phyloP scores from a whole-genome alignment of 2,113 vertebrate species.

The Coreoperca whiteheadi region DNA sequence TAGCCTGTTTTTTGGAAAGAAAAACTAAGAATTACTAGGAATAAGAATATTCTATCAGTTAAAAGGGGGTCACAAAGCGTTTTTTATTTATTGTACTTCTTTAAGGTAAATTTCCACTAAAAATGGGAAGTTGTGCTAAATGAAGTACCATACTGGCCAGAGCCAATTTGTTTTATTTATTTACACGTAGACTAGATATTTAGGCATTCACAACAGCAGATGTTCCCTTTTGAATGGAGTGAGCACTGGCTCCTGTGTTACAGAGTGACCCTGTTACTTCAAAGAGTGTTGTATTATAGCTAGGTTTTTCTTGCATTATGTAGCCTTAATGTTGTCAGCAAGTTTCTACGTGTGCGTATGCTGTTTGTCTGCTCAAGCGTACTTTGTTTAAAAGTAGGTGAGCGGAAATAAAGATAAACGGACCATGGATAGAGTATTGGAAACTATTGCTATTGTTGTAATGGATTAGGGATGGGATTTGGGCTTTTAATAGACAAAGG shows the following conservation, averaged over 20 bases:
- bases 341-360: background rate
- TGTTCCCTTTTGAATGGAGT: background rate
- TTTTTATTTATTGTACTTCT: background rate
- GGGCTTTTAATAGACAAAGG: slow-evolving; percentile 37
- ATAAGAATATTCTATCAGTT: too few species aligned
- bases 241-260: background rate
- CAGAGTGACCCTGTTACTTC: background rate
- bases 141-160: background rate
- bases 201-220: background rate
- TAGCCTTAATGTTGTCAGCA: background rate
- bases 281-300: background rate
- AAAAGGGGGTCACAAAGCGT: background rate
- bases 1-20: background rate
- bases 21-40: background rate
- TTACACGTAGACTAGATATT: background rate
- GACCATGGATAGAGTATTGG: background rate
- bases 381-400: background rate
- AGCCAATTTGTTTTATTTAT: background rate
- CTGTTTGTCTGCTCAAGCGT: background rate
- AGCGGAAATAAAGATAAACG: background rate
- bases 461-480: slow-evolving; percentile 14
- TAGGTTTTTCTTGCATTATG: background rate
- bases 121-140: background rate
- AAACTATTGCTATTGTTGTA: slow-evolving; percentile 8
- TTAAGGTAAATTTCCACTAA: background rate